Conservation (phyloP, 2,797 vertebrate genomes). For the Scarus forsteni region DNA sequence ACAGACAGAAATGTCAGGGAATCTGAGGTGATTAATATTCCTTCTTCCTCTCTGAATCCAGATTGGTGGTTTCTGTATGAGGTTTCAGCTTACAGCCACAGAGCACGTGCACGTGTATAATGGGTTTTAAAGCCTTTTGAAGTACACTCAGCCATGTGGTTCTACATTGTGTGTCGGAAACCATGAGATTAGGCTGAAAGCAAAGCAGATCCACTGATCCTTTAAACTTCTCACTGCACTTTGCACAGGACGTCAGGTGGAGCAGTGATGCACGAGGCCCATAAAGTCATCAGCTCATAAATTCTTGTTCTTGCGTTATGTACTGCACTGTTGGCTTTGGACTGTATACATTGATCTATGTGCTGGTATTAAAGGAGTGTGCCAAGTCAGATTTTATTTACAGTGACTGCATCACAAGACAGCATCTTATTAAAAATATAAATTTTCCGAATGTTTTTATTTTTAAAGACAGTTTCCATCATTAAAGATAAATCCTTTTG, state of each 20-base stretch:
- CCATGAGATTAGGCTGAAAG: conserved; percentile 28
- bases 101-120: conserved; percentile 1
- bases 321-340: conserved; percentile 37
- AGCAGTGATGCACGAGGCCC: conserved; percentile 24
- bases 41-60: conserved; percentile 41
- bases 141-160: conserved; percentile 17
- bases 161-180: conserved; percentile 24
- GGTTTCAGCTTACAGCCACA: conserved; percentile 41
- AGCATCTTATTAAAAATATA: no score
- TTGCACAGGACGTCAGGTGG: conserved; percentile 32
- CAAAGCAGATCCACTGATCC: conserved; percentile 44
- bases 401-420: neutral
- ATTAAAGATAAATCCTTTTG: no score
- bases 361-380: neutral
- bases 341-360: conserved; percentile 10
- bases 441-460: no score
- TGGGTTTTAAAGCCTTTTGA: conserved; percentile 45
- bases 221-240: conserved; percentile 30
- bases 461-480: no score
- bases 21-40: conserved; percentile 28
- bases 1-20: conserved; percentile 5
- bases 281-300: conserved; percentile 61
- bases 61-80: conserved; percentile 22
- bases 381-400: neutral
- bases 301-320: conserved; percentile 14